phyloP scores from a whole-genome alignment of 2,888 invertebrate genomes.

The Acleris cristana region DNA sequence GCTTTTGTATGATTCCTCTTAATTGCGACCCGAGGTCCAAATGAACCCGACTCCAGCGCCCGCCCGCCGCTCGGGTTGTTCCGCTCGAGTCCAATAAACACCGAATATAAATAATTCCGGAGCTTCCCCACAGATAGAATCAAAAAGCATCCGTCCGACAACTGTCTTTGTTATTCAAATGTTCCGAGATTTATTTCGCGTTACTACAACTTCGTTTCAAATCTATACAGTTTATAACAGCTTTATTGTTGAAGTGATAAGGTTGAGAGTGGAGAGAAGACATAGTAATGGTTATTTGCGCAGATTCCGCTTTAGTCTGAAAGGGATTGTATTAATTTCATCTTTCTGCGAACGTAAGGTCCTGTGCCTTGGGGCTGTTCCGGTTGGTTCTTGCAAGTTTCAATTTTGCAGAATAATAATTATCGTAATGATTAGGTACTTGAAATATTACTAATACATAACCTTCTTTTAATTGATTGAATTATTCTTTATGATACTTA shows the following conservation, averaged over 20 bases:
- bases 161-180: constrained; percentile 38
- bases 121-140: constrained; percentile 30
- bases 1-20: background rate
- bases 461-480: too few species aligned
- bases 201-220: constrained; percentile 24
- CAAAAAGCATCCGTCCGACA: constrained; percentile 38
- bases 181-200: constrained; percentile 35
- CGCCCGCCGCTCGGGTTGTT: background rate
- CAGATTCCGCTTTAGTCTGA: constrained; percentile 42
- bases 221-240: background rate
- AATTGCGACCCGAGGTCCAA: too few species aligned
- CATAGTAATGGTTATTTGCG: constrained; percentile 12
- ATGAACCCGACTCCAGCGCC: background rate
- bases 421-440: background rate
- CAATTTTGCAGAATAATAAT: background rate
- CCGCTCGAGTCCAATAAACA: constrained; percentile 33
- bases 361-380: constrained; percentile 24
- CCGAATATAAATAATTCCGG: constrained; percentile 36
- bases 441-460: too few species aligned
- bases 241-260: constrained; percentile 1
- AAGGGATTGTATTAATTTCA: constrained; percentile 50
- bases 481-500: too few species aligned
- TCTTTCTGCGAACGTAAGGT: constrained; percentile 46
- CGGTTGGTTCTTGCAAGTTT: background rate
- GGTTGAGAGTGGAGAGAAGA: background rate